phyloP scores from a whole-genome alignment of 2,113 vertebrate genomes.

The Tympanuchus pallidicinctus region DNA sequence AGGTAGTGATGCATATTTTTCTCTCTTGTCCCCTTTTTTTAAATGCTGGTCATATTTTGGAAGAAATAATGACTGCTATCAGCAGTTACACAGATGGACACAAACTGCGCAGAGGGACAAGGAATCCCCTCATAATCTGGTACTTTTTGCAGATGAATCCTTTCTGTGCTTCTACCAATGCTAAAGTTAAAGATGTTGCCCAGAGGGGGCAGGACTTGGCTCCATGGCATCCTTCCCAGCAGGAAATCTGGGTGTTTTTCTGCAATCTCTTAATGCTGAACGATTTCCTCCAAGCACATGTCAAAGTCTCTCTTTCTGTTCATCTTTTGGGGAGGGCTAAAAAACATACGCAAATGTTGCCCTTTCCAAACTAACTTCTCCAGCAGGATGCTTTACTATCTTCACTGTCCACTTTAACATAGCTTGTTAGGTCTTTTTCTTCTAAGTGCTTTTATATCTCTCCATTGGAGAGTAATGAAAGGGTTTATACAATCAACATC shows the following conservation, averaged over 20 bases:
- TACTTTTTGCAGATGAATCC: background rate
- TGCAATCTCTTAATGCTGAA: background rate
- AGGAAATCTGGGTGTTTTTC: background rate
- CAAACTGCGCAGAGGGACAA: constrained; percentile 16
- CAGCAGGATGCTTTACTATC: background rate
- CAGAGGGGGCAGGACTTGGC: rapidly evolving
- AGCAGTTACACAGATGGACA: constrained; percentile 18
- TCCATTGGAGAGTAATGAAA: background rate
- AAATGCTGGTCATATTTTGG: constrained; percentile 39
- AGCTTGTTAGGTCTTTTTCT: background rate
- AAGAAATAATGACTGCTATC: constrained; percentile 6
- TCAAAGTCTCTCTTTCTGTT: background rate
- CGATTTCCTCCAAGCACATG: background rate
- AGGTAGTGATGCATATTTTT: constrained; percentile 33
- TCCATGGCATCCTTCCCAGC: background rate
- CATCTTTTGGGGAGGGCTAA: background rate
- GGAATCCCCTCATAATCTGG: background rate
- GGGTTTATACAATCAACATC: background rate
- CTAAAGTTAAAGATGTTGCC: background rate
- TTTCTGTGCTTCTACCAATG: background rate
- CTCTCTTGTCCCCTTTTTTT: constrained; percentile 20
- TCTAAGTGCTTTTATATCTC: background rate
- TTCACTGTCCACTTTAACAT: background rate
- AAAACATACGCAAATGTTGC: background rate
- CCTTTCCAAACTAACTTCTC: background rate